Conservation (phyloP, 2,113 vertebrate genomes). For the Toxotes jaculatrix region DNA sequence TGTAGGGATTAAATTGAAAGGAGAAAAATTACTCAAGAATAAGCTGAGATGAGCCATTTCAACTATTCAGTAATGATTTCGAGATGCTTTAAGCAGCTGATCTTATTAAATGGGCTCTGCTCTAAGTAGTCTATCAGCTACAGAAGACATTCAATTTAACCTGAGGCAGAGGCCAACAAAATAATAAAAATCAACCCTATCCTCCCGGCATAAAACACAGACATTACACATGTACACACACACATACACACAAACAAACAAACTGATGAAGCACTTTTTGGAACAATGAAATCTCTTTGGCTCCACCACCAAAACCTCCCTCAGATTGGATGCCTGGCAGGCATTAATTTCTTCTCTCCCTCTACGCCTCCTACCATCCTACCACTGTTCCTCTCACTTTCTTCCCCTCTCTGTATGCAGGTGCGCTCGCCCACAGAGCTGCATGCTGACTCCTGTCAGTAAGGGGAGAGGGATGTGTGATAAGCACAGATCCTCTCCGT, state of each 20-base stretch:
- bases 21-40: constrained; percentile 57
- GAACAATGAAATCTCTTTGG: constrained; percentile 73
- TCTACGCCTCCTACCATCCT: constrained; percentile 62
- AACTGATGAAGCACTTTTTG: constrained; percentile 52
- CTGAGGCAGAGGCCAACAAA: constrained; percentile 46
- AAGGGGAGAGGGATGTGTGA: constrained; percentile 65
- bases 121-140: constrained; percentile 63
- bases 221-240: constrained; percentile 45
- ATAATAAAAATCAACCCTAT: constrained; percentile 43
- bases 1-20: constrained; percentile 58
- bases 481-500: constrained; percentile 62
- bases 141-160: constrained; percentile 71
- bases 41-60: constrained; percentile 66
- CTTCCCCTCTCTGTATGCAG: constrained; percentile 72
- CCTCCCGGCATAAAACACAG: constrained; percentile 20
- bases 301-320: constrained; percentile 62
- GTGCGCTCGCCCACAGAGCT: constrained; percentile 71
- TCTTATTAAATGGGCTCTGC: constrained; percentile 71
- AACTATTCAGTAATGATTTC: constrained; percentile 68
- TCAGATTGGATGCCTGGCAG: constrained; percentile 68
- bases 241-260: constrained; percentile 25
- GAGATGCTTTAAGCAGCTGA: constrained; percentile 69
- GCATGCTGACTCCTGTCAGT: constrained; percentile 73
- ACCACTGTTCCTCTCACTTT: constrained; percentile 42
- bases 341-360: constrained; percentile 64